A percentile compares a stretch with the other conserved stretches of the same genome.
Conservation (phyloP, 2,888 invertebrate species). For the Stenotaenia linearis region DNA sequence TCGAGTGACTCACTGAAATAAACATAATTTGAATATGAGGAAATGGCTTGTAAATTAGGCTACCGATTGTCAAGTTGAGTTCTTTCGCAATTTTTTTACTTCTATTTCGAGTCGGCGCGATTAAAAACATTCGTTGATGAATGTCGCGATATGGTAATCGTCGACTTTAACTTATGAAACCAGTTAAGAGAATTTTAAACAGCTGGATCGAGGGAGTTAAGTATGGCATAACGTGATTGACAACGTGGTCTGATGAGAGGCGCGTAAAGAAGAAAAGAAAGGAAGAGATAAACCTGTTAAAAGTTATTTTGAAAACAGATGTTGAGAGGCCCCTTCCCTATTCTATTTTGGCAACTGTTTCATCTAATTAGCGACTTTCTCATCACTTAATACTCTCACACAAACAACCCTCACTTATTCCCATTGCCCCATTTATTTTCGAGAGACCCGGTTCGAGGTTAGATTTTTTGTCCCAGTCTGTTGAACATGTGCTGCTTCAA, state of each 20-base stretch:
- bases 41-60: neutral
- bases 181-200: too few relatives aligned
- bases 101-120: too few relatives aligned
- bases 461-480: constrained; percentile 5
- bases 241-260: neutral
- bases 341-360: constrained; percentile 20
- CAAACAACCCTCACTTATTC: neutral
- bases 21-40: neutral
- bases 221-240: too few relatives aligned
- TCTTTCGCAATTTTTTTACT: too few relatives aligned
- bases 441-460: neutral
- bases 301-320: constrained; percentile 4
- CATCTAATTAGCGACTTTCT: constrained; percentile 26
- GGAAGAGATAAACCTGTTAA: neutral
- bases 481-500: constrained; percentile 23
- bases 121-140: too few relatives aligned
- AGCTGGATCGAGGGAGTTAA: too few relatives aligned
- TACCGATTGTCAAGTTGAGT: neutral
- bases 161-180: too few relatives aligned
- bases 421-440: neutral
- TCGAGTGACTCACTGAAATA: neutral
- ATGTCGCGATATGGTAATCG: too few relatives aligned
- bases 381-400: constrained; percentile 11
- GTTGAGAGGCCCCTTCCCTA: neutral
- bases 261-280: neutral